Evolutionary conservation across 1,140 invertebrate genomes (phyloP).

Genomic region (Drosophila subobscura): DNA sequence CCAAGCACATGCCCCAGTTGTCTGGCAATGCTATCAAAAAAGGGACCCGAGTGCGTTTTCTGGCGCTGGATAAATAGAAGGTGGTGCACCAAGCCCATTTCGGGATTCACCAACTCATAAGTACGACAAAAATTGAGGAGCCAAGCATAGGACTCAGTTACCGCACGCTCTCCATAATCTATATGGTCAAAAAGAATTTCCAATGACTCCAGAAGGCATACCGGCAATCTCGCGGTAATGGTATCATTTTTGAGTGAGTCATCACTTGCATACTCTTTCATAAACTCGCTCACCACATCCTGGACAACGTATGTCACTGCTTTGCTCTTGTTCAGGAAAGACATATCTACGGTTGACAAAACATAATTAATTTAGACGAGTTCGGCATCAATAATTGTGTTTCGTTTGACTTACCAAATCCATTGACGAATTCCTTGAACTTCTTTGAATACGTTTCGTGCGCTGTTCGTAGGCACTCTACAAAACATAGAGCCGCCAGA

Average conservation of each 20-base stretch:
- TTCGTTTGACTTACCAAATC: slow-evolving; percentile 78
- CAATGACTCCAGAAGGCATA: slow-evolving; percentile 59
- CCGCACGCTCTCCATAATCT: slow-evolving; percentile 42
- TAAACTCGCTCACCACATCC: slow-evolving; percentile 60
- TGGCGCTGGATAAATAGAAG: slow-evolving; percentile 73
- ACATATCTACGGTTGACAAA: slow-evolving; percentile 48
- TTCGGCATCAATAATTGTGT: background rate
- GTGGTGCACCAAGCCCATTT: slow-evolving; percentile 67
- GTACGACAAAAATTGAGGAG: slow-evolving; percentile 68
- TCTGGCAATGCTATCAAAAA: slow-evolving; percentile 66
- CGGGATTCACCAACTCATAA: slow-evolving; percentile 49
- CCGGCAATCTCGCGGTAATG: slow-evolving; percentile 39
- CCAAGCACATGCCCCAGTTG: slow-evolving; percentile 63
- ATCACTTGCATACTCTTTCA: slow-evolving; percentile 51
- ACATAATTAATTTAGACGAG: background rate
- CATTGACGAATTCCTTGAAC: slow-evolving; percentile 83
- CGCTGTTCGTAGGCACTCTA: slow-evolving; percentile 84
- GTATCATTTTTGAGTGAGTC: slow-evolving; percentile 45
- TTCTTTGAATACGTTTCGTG: slow-evolving; percentile 83
- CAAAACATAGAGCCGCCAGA: slow-evolving; percentile 85
- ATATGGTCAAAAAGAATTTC: slow-evolving; percentile 74
- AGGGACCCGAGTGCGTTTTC: slow-evolving; percentile 72
- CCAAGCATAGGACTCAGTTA: slow-evolving; percentile 72
- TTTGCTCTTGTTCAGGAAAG: slow-evolving; percentile 48
- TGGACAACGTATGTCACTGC: slow-evolving; percentile 57